Evolutionary conservation across 2,888 invertebrate genomes (phyloP).

Genomic region (Pimpla rufipes): DNA sequence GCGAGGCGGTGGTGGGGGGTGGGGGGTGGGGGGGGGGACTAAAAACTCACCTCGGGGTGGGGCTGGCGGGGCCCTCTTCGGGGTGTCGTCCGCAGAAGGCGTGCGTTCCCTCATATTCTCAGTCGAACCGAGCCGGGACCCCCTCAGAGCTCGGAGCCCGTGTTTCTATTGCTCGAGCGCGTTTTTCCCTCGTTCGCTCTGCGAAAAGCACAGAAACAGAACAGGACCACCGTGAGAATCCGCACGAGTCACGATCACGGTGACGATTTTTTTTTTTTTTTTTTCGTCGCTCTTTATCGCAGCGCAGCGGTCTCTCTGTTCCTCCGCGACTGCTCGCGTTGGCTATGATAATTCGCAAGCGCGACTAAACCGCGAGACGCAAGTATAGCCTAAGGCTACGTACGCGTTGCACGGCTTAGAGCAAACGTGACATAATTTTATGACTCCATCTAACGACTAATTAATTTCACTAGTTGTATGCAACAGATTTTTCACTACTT

Average conservation of each 20-base stretch:
- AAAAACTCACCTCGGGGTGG: conserved; percentile 82
- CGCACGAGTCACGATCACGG: conserved; percentile 23
- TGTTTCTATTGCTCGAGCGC: conserved; percentile 75
- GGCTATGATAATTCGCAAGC: background rate
- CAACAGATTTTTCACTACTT: conserved; percentile 15
- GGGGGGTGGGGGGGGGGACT: conserved; percentile 43
- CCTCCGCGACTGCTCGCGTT: background rate
- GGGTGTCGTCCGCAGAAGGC: conserved; percentile 85
- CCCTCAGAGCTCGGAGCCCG: conserved; percentile 77
- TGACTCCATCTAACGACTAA: background rate
- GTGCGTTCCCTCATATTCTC: conserved; percentile 84
- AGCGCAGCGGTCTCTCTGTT: background rate
- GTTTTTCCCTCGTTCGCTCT: conserved; percentile 76
- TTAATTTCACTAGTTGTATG: conserved; percentile 22
- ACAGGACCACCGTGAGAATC: conserved; percentile 60
- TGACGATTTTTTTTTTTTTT: conserved; percentile 7
- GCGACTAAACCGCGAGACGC: background rate
- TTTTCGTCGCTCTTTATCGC: conserved; percentile 2
- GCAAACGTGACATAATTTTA: background rate
- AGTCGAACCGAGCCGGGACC: conserved; percentile 46
- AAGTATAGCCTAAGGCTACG: background rate
- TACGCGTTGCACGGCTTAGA: background rate
- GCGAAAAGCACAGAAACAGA: conserved; percentile 74
- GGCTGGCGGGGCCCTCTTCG: conserved; percentile 84
- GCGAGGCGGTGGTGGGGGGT: conserved; percentile 17